Base-by-base conservation (phyloP, 2,797 vertebrate species). In the Galago senegalensis region DNA sequence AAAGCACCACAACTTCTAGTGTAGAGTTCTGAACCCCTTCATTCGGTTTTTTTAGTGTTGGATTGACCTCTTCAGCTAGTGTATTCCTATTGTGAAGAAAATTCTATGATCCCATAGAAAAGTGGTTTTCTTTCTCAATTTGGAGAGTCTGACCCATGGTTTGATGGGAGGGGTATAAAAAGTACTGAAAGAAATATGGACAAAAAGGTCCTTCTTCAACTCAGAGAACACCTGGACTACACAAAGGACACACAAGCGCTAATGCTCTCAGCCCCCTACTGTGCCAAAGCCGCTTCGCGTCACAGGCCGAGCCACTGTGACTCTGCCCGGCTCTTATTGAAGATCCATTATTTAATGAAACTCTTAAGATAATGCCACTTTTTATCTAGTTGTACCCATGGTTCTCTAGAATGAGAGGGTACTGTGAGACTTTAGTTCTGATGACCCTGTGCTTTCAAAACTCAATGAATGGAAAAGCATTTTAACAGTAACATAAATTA, bases 91-190 rank as follows among this genome's bases (percentile, higher is more conserved):
- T 96, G 91, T 95, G 96, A 83, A 83, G 86, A 53, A 63, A 95
- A 96, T 96, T 94, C 96, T 97, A 93, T 92, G 92, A 97, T 96
- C 67, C 46, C 95, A 89, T 91, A 95, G 95, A 97, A 96, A 97
- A 93, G 73, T 2, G 3, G 11, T 84, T 94, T 93, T 88, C 53
- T 82, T 90, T 95, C 96, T 95, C 77, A 3, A 3, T 65, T 94
- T 96, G 72, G 89, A 96, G 82, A 61, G 69, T 83, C 85, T 91
- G 89, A 95, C 95, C 92, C 89, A 80, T 29, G 69, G 79, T 79
- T 95, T 20, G 63, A 93, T 34, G 56, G 69, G 77, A 82, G 31
- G 10, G 81, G 80, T 72, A 31, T 60, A 79, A 77, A 79, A 84
- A 69, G 75, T 73, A 7, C 90, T 95, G 81, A 96, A 95, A 96